Conservation (phyloP, 1,140 invertebrate species). For the Carcinoscorpius rotundicauda region DNA sequence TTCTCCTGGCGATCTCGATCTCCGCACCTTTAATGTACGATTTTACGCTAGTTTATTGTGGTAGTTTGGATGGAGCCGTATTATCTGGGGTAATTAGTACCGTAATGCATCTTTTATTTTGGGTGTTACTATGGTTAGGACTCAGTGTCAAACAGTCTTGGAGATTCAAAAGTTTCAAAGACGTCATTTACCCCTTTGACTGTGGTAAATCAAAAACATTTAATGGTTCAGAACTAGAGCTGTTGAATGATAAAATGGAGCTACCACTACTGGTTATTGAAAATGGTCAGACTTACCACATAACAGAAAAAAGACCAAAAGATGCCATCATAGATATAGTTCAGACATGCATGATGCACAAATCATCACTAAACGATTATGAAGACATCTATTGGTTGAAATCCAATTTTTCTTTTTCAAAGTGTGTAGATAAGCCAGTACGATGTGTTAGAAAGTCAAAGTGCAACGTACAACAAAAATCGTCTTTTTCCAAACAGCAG, state of each 20-base stretch:
- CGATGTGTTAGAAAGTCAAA: constrained; percentile 34
- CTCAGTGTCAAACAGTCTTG: constrained; percentile 59
- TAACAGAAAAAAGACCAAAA: constrained; percentile 48
- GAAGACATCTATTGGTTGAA: constrained; percentile 28
- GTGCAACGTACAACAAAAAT: constrained; percentile 40
- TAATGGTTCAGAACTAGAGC: too few relatives aligned
- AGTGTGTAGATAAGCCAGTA: constrained; percentile 31
- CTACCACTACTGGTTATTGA: constrained; percentile 53
- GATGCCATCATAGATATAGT: constrained; percentile 54
- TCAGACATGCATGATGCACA: constrained; percentile 44
- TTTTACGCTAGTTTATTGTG: constrained; percentile 57
- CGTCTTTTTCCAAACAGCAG: constrained; percentile 35
- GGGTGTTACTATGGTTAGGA: constrained; percentile 57
- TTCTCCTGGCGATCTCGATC: constrained; percentile 55
- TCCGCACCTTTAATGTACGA: constrained; percentile 64
- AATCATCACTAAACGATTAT: constrained; percentile 32
- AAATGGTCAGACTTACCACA: constrained; percentile 53
- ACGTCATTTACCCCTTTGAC: constrained; percentile 22
- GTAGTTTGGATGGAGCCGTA: constrained; percentile 53
- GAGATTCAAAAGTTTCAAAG: constrained; percentile 42
- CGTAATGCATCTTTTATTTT: constrained; percentile 55
- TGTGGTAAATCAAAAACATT: constrained; percentile 28
- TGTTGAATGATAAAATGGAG: constrained; percentile 8
- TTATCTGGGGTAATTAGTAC: constrained; percentile 50
- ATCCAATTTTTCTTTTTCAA: constrained; percentile 14